Evolutionary conservation across 1,140 invertebrate species (phyloP), one percentile per base, ranked within the genome.

Genomic region (Cyrtorhinus lividipennis): DNA sequence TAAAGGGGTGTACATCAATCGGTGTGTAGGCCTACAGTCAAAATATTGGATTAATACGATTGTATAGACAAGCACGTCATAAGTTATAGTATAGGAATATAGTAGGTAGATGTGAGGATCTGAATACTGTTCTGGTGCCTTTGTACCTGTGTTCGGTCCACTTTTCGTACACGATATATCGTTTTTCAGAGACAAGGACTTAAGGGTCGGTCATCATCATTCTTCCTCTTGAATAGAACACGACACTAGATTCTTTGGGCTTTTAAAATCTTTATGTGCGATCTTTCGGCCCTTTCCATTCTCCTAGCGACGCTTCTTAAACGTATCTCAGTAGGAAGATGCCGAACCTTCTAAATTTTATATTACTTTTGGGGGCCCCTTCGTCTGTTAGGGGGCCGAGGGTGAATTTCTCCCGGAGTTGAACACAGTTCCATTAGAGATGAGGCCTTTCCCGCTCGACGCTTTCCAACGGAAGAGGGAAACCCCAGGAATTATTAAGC

Each of bases 401-500:
- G 20, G 48, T 5, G 30, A 44, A n/a, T n/a, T n/a, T n/a, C n/a
- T n/a, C n/a, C n/a, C n/a, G 60, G 60, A 60, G 25, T 60, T 30
- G 60, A 61, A 44, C 44, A 22, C 38, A 60, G 59, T 46, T 30
- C 60, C 60, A 61, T 61, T 61, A 61, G 44, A 53, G 20, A 53
- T 53, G 48, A 53, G 48, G n/a, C n/a, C n/a, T n/a, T n/a, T n/a
- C n/a, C n/a, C n/a, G n/a, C n/a, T n/a, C n/a, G n/a, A n/a, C n/a
- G n/a, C n/a, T n/a, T n/a, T n/a, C n/a, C 48, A 15, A 5, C 20
- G 5, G 20, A n/a, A 46, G 20, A 22, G 20, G 60, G 24, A 18
- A 27, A n/a, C 18, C 24, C 30, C 23, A 10, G 46, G 48, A 62
- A 62, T 62, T 62, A 62, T 62, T 62, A 62, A 62, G 46, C 23